These are phyloP conservation scores for Ciconia boyciana DNA, from an alignment of 2,113 vertebrate genomes.

Conservation along the genomic window DNA sequence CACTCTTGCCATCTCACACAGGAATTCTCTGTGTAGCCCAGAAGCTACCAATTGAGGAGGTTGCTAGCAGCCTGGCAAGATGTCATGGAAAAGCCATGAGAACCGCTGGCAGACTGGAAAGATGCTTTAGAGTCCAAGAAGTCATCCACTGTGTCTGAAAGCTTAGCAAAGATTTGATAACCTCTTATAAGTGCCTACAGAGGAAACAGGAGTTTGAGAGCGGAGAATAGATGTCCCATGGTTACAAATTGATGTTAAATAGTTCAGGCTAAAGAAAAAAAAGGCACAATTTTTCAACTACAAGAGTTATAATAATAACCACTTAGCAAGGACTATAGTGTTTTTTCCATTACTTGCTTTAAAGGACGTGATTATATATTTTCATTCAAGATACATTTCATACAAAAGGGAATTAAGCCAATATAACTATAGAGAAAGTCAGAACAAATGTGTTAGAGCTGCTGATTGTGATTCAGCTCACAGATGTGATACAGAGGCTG, in stretches of 20 bases:
- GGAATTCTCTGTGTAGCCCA: not conserved
- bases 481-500: not conserved
- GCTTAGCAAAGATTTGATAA: not conserved
- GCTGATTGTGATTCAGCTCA: not conserved
- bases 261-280: not conserved
- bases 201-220: not conserved
- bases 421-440: not conserved
- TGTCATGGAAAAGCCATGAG: not conserved
- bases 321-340: not conserved
- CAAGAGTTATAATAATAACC: not conserved
- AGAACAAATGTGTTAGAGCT: not conserved
- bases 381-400: not conserved
- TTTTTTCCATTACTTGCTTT: not conserved
- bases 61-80: not conserved
- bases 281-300: not conserved
- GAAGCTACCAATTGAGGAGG: accelerated
- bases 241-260: not conserved
- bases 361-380: not conserved
- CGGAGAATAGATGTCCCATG: not conserved
- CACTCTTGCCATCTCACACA: not conserved
- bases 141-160: not conserved
- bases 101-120: not conserved
- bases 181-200: not conserved
- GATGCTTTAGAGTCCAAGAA: not conserved
- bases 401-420: not conserved